Evolutionary conservation across 2,113 vertebrate species (phyloP).

Genomic region (Callospermophilus lateralis): DNA sequence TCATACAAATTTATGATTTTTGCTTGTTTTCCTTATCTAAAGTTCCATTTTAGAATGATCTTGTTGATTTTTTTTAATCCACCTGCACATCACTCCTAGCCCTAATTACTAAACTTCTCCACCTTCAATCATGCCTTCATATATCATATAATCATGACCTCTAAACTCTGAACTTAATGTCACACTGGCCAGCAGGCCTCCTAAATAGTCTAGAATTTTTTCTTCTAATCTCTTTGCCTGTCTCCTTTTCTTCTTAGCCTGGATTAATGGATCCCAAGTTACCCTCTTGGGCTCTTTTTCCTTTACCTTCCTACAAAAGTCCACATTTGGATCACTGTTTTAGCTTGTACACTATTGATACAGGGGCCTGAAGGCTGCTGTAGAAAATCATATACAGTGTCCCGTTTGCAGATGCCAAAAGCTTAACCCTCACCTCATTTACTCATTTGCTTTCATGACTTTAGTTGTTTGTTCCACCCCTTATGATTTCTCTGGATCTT

Average conservation of each 20-base stretch:
- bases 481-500: not conserved
- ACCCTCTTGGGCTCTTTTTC: not conserved
- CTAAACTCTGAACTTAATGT: not conserved
- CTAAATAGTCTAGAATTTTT: not conserved
- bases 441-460: not conserved
- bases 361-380: not conserved
- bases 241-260: not conserved
- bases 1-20: not conserved
- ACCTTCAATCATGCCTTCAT: no score
- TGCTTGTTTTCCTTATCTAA: conserved; percentile 53
- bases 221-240: not conserved
- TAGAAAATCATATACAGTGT: not conserved
- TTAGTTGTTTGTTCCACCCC: not conserved
- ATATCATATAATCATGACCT: not conserved
- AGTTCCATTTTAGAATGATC: conserved; percentile 32
- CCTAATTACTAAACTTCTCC: not conserved
- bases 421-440: not conserved
- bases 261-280: not conserved
- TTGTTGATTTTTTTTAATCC: not conserved
- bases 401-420: not conserved
- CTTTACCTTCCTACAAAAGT: not conserved
- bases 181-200: not conserved
- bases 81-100: not conserved
- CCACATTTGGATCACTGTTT: not conserved
- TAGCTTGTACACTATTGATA: not conserved